A percentile compares a stretch with the other conserved stretches of the same genome.
Conservation (phyloP, 2,888 invertebrate species). For the Lycia hirtaria region DNA sequence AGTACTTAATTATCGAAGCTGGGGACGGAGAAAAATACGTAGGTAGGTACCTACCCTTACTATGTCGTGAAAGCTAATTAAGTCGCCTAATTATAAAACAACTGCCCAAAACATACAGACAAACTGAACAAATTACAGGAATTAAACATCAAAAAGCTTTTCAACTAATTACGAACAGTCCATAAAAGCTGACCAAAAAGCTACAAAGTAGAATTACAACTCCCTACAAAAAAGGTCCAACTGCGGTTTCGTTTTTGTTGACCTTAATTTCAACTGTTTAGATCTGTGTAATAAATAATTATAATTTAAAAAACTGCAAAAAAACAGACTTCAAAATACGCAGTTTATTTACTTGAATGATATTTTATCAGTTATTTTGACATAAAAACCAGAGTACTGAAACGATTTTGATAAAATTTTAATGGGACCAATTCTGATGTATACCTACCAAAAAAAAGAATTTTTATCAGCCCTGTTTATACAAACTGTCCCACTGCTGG, state of each 20-base stretch:
- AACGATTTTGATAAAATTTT: too few relatives aligned
- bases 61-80: conserved; percentile 5
- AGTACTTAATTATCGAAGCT: too few relatives aligned
- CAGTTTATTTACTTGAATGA: too few relatives aligned
- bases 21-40: too few relatives aligned
- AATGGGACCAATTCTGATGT: too few relatives aligned
- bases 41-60: neutral
- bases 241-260: conserved; percentile 3
- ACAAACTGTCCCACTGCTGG: too few relatives aligned
- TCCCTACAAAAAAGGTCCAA: conserved; percentile 17
- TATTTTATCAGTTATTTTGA: too few relatives aligned
- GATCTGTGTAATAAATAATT: neutral
- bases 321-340: too few relatives aligned
- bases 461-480: too few relatives aligned
- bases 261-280: neutral
- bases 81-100: conserved; percentile 6
- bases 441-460: too few relatives aligned
- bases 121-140: conserved; percentile 3
- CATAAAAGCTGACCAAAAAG: conserved; percentile 15
- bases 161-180: conserved; percentile 18
- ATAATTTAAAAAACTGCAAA: too few relatives aligned
- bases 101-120: conserved; percentile 8
- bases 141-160: conserved; percentile 19
- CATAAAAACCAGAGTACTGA: too few relatives aligned
- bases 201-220: conserved; percentile 6